Evolutionary conservation across 2,888 invertebrate species (phyloP).

Genomic region (Cheilosia pagana): DNA sequence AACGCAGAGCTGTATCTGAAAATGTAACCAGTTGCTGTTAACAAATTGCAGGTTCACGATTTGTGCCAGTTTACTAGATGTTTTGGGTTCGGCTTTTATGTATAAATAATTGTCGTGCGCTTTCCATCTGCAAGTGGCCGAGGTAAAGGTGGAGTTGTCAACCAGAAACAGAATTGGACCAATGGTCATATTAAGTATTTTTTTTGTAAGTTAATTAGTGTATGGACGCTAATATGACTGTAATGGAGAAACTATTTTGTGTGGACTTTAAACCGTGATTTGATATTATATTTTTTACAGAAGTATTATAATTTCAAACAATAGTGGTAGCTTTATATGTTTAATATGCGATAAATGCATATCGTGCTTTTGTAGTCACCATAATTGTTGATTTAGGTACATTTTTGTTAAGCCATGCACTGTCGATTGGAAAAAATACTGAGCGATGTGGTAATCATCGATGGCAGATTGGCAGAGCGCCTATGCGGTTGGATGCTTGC

Average conservation of each 20-base stretch:
- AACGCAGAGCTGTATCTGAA: slow-evolving; percentile 17
- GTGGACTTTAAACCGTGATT: slow-evolving; percentile 1
- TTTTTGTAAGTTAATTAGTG: slow-evolving; percentile 36
- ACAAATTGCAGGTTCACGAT: slow-evolving; percentile 68
- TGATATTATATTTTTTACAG: not conserved
- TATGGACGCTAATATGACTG: slow-evolving; percentile 39
- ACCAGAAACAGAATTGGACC: slow-evolving; percentile 22
- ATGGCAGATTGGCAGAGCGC: no score
- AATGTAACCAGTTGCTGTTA: slow-evolving; percentile 47
- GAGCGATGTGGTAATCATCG: no score
- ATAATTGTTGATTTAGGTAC: not conserved
- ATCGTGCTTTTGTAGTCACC: not conserved
- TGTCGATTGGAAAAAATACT: no score
- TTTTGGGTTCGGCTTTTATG: slow-evolving; percentile 24
- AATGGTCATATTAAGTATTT: slow-evolving; percentile 21
- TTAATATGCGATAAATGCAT: not conserved
- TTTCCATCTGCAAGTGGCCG: slow-evolving; percentile 37
- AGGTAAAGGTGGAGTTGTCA: slow-evolving; percentile 36
- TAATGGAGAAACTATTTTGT: slow-evolving; percentile 55
- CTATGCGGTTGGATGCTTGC: no score
- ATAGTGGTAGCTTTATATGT: slow-evolving; percentile 1
- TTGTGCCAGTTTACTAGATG: slow-evolving; percentile 58
- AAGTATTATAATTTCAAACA: slow-evolving; percentile 21
- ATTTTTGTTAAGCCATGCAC: no score
- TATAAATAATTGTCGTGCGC: slow-evolving; percentile 43